Base-by-base conservation (phyloP, 1,140 invertebrate species). In the Saccostrea cuccullata region DNA sequence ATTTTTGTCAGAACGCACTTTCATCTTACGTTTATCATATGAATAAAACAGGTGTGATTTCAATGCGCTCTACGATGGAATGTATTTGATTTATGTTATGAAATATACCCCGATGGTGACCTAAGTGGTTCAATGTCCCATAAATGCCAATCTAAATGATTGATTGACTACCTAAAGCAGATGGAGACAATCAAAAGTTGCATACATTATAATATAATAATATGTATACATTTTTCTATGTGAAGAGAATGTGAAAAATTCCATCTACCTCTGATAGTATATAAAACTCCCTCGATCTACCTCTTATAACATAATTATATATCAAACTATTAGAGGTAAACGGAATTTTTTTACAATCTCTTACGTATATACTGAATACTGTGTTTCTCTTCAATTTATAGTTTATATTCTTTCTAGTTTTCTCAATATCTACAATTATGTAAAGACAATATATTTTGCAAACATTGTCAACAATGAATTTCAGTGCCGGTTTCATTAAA, bases 71-170 rank as follows among this genome's bases (percentile, higher is more conserved):
- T 64, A 77, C n/a, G 70, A 30, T 15, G 70, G 26, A 77, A 30
- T 77, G 70, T 77, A 13, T 77, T 36, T 12, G 13, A 26, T 77
- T 11, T 30, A 30, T 36, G 5, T 77, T 77, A 30, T 30, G 23
- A 36, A 26, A 77, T 36, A 26, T 77, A 77, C 70, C 70, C 26
- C 15, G 30, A 30, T 77, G 70, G 70, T 26, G 70, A 77, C 70
- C 30, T 77, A 30, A 77, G 5, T 30, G 13, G 30, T 36, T 30
- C 13, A 77, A 30, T 26, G 26, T 11, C 70, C 30, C 12, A 77
- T 77, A 77, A 30, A 23, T 77, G 70, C 30, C 70, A 77, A 30
- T 77, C 58, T 64, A n/a, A 20, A 64, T 64, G 58, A 64, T 64
- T 64, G 58, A 64, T 64, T 20, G 15, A 1, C 15, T 64, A 20